Conservation (phyloP, 1,140 invertebrate species). For the Calephelis nemesis region DNA sequence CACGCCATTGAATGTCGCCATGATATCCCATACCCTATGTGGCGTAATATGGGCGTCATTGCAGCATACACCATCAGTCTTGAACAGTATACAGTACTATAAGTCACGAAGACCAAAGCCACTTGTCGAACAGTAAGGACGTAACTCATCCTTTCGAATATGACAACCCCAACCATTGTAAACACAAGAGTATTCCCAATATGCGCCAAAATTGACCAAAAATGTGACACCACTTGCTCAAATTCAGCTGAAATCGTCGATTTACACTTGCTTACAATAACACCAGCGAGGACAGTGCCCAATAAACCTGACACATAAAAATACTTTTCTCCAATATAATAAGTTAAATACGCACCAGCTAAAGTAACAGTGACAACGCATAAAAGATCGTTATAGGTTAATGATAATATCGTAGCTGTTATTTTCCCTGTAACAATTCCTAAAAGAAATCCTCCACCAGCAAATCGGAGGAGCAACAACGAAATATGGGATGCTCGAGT, state of each 20-base stretch:
- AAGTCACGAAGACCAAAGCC: slow-evolving; percentile 62
- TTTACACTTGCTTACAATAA: slow-evolving; percentile 56
- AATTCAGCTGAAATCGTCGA: slow-evolving; percentile 60
- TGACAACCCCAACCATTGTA: slow-evolving; percentile 64
- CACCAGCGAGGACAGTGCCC: slow-evolving; percentile 56
- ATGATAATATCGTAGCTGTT: slow-evolving; percentile 45
- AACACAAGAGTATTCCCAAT: slow-evolving; percentile 59
- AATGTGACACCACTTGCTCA: slow-evolving; percentile 52
- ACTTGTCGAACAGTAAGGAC: slow-evolving; percentile 56
- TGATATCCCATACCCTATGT: slow-evolving; percentile 58
- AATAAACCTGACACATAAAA: slow-evolving; percentile 66
- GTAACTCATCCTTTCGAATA: slow-evolving; percentile 59
- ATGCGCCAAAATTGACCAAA: slow-evolving; percentile 58
- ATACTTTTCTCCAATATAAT: slow-evolving; percentile 68
- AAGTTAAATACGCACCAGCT: slow-evolving; percentile 58
- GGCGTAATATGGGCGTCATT: slow-evolving; percentile 59
- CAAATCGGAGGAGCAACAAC: slow-evolving; percentile 51
- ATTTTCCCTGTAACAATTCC: slow-evolving; percentile 58
- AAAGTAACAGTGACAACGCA: slow-evolving; percentile 57
- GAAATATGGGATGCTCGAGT: slow-evolving; percentile 54
- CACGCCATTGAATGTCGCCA: slow-evolving; percentile 67
- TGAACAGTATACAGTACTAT: slow-evolving; percentile 61
- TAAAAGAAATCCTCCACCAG: slow-evolving; percentile 55
- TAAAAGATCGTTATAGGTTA: slow-evolving; percentile 61
- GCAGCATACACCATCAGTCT: slow-evolving; percentile 55